A percentile compares a stretch with the other conserved stretches of the same genome.
Conservation (phyloP, 53 echinoderm and acorn worm genomes). For the Glandiceps talaboti region DNA sequence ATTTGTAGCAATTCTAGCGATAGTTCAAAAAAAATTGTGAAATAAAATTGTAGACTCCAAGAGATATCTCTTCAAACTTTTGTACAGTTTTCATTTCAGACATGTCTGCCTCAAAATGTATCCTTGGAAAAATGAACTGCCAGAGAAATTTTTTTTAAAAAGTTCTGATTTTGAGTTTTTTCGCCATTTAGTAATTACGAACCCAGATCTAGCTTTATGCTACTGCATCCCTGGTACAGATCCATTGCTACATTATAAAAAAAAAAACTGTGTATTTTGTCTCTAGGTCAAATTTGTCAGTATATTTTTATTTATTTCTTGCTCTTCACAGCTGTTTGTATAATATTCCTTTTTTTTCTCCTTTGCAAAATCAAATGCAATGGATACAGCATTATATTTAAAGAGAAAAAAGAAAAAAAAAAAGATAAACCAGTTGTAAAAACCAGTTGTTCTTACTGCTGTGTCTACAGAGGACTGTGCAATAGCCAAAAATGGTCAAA, state of each 20-base stretch:
- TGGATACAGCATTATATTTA: neutral
- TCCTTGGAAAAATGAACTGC: neutral
- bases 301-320: neutral
- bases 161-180: too few relatives aligned
- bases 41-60: neutral
- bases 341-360: neutral
- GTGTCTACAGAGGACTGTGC: neutral
- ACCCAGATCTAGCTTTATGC: neutral
- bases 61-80: neutral
- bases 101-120: neutral
- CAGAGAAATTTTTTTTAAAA: neutral
- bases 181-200: neutral
- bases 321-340: neutral
- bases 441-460: neutral
- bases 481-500: neutral
- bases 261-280: neutral
- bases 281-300: neutral
- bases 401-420: too few relatives aligned
- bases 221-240: neutral
- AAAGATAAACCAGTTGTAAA: too few relatives aligned
- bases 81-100: neutral
- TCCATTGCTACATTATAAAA: neutral
- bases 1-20: too few relatives aligned
- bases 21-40: neutral
- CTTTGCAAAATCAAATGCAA: neutral